phyloP scores from a whole-genome alignment of 2,888 invertebrate species.

The Sturmia bella region DNA sequence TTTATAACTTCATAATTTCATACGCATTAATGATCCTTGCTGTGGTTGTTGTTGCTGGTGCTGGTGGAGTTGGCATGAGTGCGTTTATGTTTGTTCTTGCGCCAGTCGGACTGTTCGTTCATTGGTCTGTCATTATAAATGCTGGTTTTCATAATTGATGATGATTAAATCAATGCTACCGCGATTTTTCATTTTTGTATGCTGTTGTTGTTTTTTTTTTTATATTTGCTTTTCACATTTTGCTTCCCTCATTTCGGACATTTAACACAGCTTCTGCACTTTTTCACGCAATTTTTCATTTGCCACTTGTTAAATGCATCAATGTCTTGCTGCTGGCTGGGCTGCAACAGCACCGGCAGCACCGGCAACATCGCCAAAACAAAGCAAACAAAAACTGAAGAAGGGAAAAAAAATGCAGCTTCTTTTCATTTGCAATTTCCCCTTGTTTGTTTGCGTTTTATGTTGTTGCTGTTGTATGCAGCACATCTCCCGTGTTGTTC shows the following conservation, averaged over 20 bases:
- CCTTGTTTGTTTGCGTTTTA: conserved; percentile 19
- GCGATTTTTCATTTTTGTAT: conserved; percentile 72
- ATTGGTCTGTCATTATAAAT: conserved; percentile 65
- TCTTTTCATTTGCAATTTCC: conserved; percentile 26
- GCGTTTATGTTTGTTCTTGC: conserved; percentile 26
- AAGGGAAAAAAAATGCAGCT: conserved; percentile 2
- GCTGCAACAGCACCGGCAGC: background rate
- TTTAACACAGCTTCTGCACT: conserved; percentile 70
- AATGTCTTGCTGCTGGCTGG: conserved; percentile 18
- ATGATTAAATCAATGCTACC: conserved; percentile 81
- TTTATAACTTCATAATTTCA: conserved; percentile 57
- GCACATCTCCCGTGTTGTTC: too few species aligned
- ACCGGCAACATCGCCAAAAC: background rate
- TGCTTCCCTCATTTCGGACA: conserved; percentile 15
- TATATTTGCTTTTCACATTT: conserved; percentile 28
- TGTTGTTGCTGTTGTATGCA: background rate
- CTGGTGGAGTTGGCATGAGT: conserved; percentile 37
- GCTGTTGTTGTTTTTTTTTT: conserved; percentile 12
- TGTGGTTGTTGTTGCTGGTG: background rate
- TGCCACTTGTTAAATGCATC: conserved; percentile 54
- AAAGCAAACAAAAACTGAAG: too few species aligned
- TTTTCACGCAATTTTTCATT: conserved; percentile 68
- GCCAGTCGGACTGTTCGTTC: conserved; percentile 28
- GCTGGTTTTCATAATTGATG: conserved; percentile 78
- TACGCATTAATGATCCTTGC: conserved; percentile 54